These are phyloP conservation scores for Eristalis arbustorum DNA, from an alignment of 2,888 invertebrate species.

Conservation along the genomic window DNA sequence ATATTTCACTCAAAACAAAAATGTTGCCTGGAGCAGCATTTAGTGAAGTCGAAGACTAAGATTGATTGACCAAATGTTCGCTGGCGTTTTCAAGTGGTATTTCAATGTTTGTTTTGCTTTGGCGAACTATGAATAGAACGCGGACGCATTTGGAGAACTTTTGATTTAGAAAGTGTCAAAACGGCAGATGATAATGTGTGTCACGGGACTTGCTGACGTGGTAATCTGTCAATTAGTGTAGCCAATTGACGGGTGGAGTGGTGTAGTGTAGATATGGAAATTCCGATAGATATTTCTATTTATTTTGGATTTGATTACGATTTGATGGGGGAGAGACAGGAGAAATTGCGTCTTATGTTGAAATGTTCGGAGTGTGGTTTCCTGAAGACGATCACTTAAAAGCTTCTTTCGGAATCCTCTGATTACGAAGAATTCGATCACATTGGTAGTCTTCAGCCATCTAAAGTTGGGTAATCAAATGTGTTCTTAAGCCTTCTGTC, in stretches of 20 bases:
- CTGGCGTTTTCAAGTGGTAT: not conserved
- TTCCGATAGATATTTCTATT: not conserved
- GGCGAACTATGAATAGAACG: not conserved
- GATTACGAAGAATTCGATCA: too few species aligned
- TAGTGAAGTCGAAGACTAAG: not conserved
- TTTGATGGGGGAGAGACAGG: too few species aligned
- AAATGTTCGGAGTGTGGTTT: too few species aligned
- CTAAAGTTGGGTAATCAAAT: too few species aligned
- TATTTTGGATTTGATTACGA: not conserved
- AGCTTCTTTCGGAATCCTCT: too few species aligned
- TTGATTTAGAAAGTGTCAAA: not conserved
- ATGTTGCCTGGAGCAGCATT: not conserved
- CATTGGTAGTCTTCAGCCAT: too few species aligned
- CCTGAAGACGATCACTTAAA: too few species aligned
- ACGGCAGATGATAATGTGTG: not conserved
- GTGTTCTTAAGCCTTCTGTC: too few species aligned
- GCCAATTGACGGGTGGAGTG: not conserved
- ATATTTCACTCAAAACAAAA: not conserved
- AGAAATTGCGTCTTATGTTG: too few species aligned
- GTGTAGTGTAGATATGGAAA: not conserved
- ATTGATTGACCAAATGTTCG: not conserved
- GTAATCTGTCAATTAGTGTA: not conserved
- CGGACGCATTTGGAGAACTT: not conserved
- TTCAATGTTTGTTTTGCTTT: not conserved
- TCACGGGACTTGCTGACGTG: not conserved